Evolutionary conservation across 2,797 vertebrate genomes (phyloP).

Genomic region (Salarias fasciatus): DNA sequence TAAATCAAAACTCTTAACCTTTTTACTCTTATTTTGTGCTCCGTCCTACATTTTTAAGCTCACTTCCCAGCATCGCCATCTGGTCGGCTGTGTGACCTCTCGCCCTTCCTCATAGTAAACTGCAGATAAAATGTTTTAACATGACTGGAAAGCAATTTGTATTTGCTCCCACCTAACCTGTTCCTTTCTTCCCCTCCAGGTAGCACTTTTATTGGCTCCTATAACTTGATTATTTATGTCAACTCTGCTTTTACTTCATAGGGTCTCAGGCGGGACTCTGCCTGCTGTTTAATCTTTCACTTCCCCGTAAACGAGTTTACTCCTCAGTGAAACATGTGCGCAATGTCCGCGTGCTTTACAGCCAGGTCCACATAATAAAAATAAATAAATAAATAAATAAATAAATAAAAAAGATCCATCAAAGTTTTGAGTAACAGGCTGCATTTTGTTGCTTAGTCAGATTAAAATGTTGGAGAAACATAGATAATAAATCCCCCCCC

Average conservation of each 20-base stretch:
- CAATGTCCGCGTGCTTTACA: not conserved
- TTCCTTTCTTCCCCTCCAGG: slow-evolving; percentile 16
- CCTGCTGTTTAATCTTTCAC: slow-evolving; percentile 13
- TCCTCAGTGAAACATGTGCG: not conserved
- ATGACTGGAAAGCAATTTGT: slow-evolving; percentile 34
- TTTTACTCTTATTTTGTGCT: not conserved
- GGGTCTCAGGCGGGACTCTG: not conserved
- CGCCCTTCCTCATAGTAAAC: slow-evolving; percentile 24
- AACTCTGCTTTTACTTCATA: slow-evolving; percentile 20
- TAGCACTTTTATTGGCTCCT: slow-evolving; percentile 34
- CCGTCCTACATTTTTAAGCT: slow-evolving; percentile 12
- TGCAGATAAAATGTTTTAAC: slow-evolving; percentile 25
- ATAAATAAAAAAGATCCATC: too few relatives aligned
- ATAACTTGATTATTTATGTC: slow-evolving; percentile 38
- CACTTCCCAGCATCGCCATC: slow-evolving; percentile 14
- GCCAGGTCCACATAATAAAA: not conserved
- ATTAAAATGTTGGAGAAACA: slow-evolving; percentile 3
- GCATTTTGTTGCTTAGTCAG: slow-evolving; percentile 8
- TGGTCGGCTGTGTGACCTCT: slow-evolving; percentile 27
- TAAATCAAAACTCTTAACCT: too few relatives aligned
- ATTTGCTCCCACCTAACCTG: slow-evolving; percentile 12
- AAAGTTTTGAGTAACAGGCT: not conserved
- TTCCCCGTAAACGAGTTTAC: not conserved
- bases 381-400: too few relatives aligned
- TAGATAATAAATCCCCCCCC: slow-evolving; percentile 10